Evolutionary conservation across 2,797 vertebrate species (phyloP).

Genomic region (Furcifer pardalis): DNA sequence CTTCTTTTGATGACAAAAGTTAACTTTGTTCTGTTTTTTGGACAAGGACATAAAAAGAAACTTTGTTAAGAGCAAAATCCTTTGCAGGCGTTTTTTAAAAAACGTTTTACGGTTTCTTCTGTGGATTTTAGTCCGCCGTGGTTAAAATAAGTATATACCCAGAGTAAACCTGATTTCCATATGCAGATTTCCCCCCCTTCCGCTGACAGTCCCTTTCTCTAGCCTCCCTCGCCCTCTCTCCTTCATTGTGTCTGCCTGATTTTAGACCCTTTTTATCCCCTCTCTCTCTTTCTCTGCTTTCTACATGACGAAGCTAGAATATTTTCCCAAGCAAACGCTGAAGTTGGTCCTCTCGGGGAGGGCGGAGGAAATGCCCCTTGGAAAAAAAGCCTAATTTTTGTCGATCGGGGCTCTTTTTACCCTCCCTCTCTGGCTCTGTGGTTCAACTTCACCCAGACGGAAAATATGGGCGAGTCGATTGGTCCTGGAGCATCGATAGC

Average conservation of each 20-base stretch:
- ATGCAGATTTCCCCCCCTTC: slow-evolving; percentile 89
- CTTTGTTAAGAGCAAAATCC: slow-evolving; percentile 47
- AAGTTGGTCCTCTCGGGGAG: slow-evolving; percentile 75
- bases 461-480: slow-evolving; percentile 66
- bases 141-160: slow-evolving; percentile 87
- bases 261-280: slow-evolving; percentile 72
- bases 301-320: slow-evolving; percentile 66
- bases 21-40: slow-evolving; percentile 47
- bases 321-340: slow-evolving; percentile 70
- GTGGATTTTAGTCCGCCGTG: slow-evolving; percentile 80
- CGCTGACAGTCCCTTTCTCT: slow-evolving; percentile 84
- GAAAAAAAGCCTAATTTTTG: slow-evolving; percentile 73
- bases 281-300: slow-evolving; percentile 65
- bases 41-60: slow-evolving; percentile 33
- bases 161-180: slow-evolving; percentile 94
- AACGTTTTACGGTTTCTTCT: slow-evolving; percentile 63
- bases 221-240: slow-evolving; percentile 63
- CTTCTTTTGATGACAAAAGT: slow-evolving; percentile 25
- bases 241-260: slow-evolving; percentile 81
- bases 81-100: slow-evolving; percentile 54
- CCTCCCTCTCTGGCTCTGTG: slow-evolving; percentile 41
- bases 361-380: slow-evolving; percentile 49
- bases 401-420: slow-evolving; percentile 72
- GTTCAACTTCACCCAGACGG: slow-evolving; percentile 76
- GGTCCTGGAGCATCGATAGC: slow-evolving; percentile 72